Conservation (phyloP, 2,113 vertebrate genomes). For the Phocoena sinus region DNA sequence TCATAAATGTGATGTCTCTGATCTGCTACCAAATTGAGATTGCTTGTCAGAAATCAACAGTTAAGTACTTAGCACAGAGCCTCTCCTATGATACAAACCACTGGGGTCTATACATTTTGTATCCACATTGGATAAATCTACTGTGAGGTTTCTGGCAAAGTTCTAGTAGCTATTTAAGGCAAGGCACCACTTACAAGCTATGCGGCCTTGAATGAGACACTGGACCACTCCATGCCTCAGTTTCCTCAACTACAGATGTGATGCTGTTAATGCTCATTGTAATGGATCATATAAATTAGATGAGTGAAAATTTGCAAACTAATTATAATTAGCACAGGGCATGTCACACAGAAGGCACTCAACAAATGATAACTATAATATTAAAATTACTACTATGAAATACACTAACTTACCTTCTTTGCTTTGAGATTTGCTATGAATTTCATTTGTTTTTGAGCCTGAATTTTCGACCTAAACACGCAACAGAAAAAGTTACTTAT, state of each 20-base stretch:
- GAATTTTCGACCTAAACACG: slow-evolving; percentile 70
- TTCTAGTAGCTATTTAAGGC: neutral
- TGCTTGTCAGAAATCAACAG: neutral
- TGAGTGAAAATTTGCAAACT: neutral
- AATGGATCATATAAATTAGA: neutral
- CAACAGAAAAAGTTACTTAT: slow-evolving; percentile 1
- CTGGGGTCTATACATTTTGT: neutral
- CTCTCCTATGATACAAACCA: neutral
- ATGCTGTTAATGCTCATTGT: neutral
- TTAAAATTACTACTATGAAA: neutral
- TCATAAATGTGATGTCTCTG: neutral
- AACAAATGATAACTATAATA: neutral
- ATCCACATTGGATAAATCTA: neutral
- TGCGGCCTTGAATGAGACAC: neutral
- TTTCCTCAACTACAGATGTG: neutral
- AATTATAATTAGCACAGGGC: neutral
- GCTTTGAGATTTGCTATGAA: slow-evolving; percentile 43
- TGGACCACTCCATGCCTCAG: neutral
- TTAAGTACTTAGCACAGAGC: neutral
- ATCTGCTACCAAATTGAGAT: neutral
- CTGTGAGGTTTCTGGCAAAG: neutral
- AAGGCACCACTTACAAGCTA: neutral
- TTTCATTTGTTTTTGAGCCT: slow-evolving; percentile 37
- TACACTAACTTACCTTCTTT: slow-evolving; percentile 68
- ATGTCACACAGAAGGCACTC: neutral